Base-by-base conservation (phyloP, 2,797 vertebrate species). In the Lagocephalus sceleratus region DNA sequence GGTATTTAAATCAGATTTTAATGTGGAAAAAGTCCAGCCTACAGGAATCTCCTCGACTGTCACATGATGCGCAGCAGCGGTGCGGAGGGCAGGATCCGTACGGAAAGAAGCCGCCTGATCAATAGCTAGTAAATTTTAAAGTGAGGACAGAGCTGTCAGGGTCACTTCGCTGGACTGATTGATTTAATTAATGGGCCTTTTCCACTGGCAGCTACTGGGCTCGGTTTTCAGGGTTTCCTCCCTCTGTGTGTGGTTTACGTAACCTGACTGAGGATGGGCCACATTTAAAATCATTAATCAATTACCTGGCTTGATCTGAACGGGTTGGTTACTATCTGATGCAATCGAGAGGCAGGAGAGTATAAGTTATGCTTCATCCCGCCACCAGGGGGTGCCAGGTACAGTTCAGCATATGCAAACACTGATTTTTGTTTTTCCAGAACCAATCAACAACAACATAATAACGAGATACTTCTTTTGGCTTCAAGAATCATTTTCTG, bases 41-140 rank as follows among this genome's bases (percentile, higher is more conserved):
- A 35, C 32, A 35, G 11, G 4, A 35, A 14, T 35, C 11, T 12
- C 14, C 32, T 5, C 7, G 11, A 10, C 11, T 10, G 11, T 29
- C 26, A 29, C 3, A 14, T 5, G 32, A 35, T 35, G 32, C n/a
- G n/a, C 32, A 35, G 1, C 8, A 35, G 26, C 8, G 1, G 19
- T 15, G 22, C 41, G 26, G 3, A 26, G 45, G 16, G 39, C 60
- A 38, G 14, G 12, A 50, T 51, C 35, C 8, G 21, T 12, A 20
- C 11, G 9, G 2, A 8, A 19, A 35, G 40, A 68, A 68, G 71
- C 59, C 43, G 58, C 17, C 11, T 32, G 55, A 84, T 85, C 78
- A 78, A 86, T 85, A 78, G 5, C 32, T 11, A 40, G 5, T 66
- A 70, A 77, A 79, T 73, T 73, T 9, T 72, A 84, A 51, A 29